These are phyloP conservation scores for Condylura cristata DNA, from an alignment of 2,113 vertebrate species.

Conservation along the genomic window DNA sequence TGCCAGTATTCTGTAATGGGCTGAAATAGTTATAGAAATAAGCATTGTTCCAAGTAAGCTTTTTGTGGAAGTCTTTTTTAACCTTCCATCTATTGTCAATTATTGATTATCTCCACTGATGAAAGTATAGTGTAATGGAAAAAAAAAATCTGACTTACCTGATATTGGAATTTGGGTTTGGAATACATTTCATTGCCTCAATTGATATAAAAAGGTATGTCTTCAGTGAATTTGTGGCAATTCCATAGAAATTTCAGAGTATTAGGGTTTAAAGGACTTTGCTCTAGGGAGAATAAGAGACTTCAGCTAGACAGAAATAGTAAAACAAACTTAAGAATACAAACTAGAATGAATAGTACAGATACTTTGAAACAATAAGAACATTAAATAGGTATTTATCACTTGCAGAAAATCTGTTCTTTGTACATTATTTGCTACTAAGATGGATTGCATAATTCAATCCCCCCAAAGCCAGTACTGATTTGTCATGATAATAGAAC, in stretches of 20 bases:
- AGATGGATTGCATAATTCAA: background rate
- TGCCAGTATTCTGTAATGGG: background rate
- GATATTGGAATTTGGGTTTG: background rate
- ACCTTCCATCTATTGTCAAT: background rate
- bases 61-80: background rate
- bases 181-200: background rate
- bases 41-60: background rate
- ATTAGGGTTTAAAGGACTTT: background rate
- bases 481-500: constrained; percentile 36
- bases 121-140: background rate
- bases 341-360: background rate
- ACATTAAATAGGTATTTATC: background rate
- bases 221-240: background rate
- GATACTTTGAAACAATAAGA: background rate
- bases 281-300: background rate
- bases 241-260: background rate
- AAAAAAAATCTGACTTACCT: constrained; percentile 7
- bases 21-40: constrained; percentile 21
- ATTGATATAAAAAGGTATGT: background rate
- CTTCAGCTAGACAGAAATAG: background rate
- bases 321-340: background rate
- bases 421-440: background rate
- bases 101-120: constrained; percentile 32
- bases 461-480: background rate
- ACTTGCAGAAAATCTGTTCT: background rate